Evolutionary conservation across 2,113 vertebrate species (phyloP), one percentile per base, ranked within the genome.

Genomic region (Megaleporinus macrocephalus): DNA sequence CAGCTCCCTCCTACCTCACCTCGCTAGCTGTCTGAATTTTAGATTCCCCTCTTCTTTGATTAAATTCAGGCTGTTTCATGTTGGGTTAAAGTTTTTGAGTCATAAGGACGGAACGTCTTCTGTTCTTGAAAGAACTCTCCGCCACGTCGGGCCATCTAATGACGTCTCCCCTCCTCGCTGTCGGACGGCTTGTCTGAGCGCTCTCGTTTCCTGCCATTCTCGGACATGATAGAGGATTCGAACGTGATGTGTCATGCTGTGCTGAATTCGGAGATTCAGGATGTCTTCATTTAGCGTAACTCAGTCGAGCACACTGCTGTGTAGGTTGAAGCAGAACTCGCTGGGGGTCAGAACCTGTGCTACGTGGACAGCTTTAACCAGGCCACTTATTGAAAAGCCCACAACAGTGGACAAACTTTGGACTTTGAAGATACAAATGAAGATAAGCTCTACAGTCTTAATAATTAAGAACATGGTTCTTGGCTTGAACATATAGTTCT

Each of bases 21-120:
- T 66, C 77, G 41, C 63, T 27, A 36, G 27, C 75, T 82, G 75
- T 70, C 75, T 53, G 80, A 65, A 70, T 82, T 78, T 79, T 33
- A 66, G 55, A 85, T 65, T 66, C 73, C 63, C 63, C 27, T 2
- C 36, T 73, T 72, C 76, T 83, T 70, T 83, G 57, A 57, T 85
- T 76, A 76, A 83, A 85, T 70, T 78, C 76, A 30, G 59, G 49
- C 75, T 73, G 55, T 63, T 82, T 85, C 30, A 79, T 76, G 76
- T 85, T 76, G 68, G 73, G n/a, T 66, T 68, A 15, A 59, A 71
- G 76, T 68, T 59, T 82, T 85, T 62, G 78, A 83, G 57, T 80
- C 77, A 68, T 33, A 29, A 76, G 16, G 36, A 47, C 74, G 70
- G 73, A 77, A 57, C 14, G 57, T 5, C 70, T 66, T 74, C 29